Conservation (phyloP, 2,797 vertebrate species). For the Telmatherina bonti region DNA sequence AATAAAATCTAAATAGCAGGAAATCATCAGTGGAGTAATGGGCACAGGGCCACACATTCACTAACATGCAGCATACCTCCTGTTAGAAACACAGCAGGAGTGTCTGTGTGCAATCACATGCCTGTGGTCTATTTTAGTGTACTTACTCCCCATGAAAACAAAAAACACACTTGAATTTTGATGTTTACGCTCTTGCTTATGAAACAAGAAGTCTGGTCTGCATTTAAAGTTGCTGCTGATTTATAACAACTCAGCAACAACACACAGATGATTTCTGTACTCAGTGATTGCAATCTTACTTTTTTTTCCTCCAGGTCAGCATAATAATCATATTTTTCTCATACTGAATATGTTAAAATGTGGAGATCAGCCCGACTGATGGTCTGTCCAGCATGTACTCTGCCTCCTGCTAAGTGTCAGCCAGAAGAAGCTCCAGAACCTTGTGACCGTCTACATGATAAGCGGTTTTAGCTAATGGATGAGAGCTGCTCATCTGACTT, state of each 20-base stretch:
- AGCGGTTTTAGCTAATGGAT: conserved; percentile 1
- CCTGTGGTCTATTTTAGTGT: conserved; percentile 19
- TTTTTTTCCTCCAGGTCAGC: neutral
- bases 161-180: conserved; percentile 9
- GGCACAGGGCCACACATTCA: conserved; percentile 21
- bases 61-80: conserved; percentile 23
- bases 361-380: neutral
- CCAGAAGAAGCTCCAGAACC: conserved; percentile 1
- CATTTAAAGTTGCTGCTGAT: conserved; percentile 1
- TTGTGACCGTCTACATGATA: neutral
- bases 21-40: conserved; percentile 16
- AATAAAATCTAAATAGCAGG: conserved; percentile 31
- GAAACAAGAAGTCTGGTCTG: conserved; percentile 4
- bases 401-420: neutral
- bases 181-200: conserved; percentile 1
- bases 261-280: neutral
- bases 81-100: conserved; percentile 51
- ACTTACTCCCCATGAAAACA: conserved; percentile 5
- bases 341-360: neutral
- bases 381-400: neutral
- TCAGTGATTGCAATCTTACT: conserved; percentile 1
- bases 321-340: neutral
- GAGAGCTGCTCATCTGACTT: conserved; percentile 17
- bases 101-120: conserved; percentile 33
- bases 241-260: neutral